Conservation (phyloP, 2,797 vertebrate genomes). For the Muscicapa comitata region DNA sequence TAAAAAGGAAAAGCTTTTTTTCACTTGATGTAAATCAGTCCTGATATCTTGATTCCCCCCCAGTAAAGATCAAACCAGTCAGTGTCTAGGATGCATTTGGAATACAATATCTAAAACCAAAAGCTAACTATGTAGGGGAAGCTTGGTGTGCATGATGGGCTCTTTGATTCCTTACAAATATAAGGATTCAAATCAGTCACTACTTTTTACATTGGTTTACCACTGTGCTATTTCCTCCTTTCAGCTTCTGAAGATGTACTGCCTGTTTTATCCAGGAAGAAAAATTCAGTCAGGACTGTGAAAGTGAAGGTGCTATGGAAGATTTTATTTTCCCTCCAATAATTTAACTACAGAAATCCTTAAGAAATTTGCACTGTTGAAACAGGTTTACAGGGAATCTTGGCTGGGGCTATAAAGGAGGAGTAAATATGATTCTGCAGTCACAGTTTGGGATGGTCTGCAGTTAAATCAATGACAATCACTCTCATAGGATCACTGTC, state of each 20-base stretch:
- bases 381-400: background rate
- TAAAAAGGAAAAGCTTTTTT: background rate
- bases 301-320: background rate
- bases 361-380: background rate
- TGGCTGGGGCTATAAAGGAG: background rate
- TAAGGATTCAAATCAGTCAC: background rate
- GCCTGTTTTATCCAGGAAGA: background rate
- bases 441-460: background rate
- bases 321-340: background rate
- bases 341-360: background rate
- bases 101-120: background rate
- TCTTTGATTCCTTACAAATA: background rate
- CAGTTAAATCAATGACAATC: background rate
- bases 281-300: background rate
- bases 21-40: background rate
- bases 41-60: background rate
- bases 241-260: background rate
- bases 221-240: background rate
- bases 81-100: background rate
- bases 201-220: background rate
- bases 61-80: background rate
- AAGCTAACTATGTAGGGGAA: background rate
- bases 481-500: background rate
- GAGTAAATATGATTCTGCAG: background rate
- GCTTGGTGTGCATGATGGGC: accelerated